Conservation (phyloP, 2,888 invertebrate genomes). For the Hirtodrosophila alboralis region DNA sequence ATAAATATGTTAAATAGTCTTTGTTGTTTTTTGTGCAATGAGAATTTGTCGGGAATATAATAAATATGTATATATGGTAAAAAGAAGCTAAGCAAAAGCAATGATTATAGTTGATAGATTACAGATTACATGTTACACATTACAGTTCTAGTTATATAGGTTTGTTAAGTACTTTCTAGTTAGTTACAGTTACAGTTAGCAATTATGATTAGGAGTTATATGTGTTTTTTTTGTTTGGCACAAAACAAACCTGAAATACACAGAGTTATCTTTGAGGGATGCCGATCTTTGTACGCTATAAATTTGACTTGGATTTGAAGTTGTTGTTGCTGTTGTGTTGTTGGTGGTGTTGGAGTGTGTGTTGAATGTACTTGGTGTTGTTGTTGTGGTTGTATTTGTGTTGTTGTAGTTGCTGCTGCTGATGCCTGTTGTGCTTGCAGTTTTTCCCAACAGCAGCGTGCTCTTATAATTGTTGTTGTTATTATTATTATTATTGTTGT, state of each 20-base stretch:
- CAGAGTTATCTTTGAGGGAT: constrained; percentile 86
- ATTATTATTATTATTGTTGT: constrained; percentile 62
- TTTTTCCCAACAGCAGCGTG: constrained; percentile 60
- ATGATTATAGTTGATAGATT: constrained; percentile 22
- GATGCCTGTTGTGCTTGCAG: constrained; percentile 49
- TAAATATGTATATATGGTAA: constrained; percentile 10
- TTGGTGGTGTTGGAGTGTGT: constrained; percentile 62
- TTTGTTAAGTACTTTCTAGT: constrained; percentile 40
- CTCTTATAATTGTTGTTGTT: constrained; percentile 68
- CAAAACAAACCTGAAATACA: constrained; percentile 84
- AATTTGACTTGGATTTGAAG: constrained; percentile 85
- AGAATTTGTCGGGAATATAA: constrained; percentile 33
- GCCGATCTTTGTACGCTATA: constrained; percentile 86
- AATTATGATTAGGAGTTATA: constrained; percentile 16
- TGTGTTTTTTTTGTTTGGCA: constrained; percentile 32
- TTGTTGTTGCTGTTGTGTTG: constrained; percentile 62
- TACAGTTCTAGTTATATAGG: constrained; percentile 30
- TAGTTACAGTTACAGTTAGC: constrained; percentile 47
- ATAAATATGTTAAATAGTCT: constrained; percentile 44
- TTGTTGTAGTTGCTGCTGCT: constrained; percentile 44
- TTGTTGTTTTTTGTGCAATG: constrained; percentile 54
- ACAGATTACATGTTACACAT: too few species aligned
- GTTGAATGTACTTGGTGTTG: constrained; percentile 50
- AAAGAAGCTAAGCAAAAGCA: constrained; percentile 73
- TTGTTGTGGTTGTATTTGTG: constrained; percentile 53